Evolutionary conservation across 2,888 invertebrate genomes (phyloP).

Genomic region (Pandemis corylana): DNA sequence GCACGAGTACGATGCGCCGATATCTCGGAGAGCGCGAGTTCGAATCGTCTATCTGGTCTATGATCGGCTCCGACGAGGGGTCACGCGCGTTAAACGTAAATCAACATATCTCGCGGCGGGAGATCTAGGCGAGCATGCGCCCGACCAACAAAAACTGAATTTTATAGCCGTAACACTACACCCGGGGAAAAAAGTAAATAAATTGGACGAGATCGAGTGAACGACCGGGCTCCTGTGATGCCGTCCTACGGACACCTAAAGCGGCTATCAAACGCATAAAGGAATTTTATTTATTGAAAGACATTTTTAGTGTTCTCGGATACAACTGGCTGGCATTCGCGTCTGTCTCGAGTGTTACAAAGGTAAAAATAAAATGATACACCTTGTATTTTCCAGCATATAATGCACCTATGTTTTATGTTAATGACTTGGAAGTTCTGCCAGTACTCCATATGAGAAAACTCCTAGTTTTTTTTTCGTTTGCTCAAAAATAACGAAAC

Average conservation of each 20-base stretch:
- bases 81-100: slow-evolving; percentile 85
- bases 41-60: slow-evolving; percentile 83
- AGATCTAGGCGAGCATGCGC: slow-evolving; percentile 80
- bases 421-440: not conserved
- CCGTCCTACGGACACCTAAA: slow-evolving; percentile 53
- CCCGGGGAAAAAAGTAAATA: slow-evolving; percentile 79
- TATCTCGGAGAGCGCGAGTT: slow-evolving; percentile 76
- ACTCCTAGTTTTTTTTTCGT: too few species aligned
- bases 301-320: slow-evolving; percentile 32
- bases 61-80: slow-evolving; percentile 81
- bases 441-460: not conserved
- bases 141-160: slow-evolving; percentile 80
- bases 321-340: slow-evolving; percentile 17
- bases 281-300: slow-evolving; percentile 37
- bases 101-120: slow-evolving; percentile 85
- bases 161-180: slow-evolving; percentile 82
- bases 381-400: not conserved
- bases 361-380: not conserved
- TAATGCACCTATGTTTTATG: not conserved
- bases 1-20: slow-evolving; percentile 82
- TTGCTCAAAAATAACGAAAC: too few species aligned
- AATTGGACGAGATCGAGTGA: slow-evolving; percentile 76
- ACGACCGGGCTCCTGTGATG: slow-evolving; percentile 64
- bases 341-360: slow-evolving; percentile 7
- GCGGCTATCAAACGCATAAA: slow-evolving; percentile 41